Evolutionary conservation across 2,888 invertebrate genomes (phyloP), one percentile per base, ranked within the genome.

Genomic region (Abscondita cerata): DNA sequence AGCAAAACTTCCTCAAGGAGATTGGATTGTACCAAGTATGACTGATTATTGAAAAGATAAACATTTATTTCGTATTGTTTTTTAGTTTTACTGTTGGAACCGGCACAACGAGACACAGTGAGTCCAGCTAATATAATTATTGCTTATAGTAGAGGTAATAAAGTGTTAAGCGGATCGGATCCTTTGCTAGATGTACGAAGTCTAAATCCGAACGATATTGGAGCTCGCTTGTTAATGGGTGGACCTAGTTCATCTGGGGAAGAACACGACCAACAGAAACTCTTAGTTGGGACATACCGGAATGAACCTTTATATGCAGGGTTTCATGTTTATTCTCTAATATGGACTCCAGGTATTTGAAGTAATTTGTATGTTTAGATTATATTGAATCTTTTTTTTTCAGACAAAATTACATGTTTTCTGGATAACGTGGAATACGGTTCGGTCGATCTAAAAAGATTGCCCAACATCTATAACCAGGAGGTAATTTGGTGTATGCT

Each of bases 271-370:
- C 78, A 81, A 8, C 74, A 79, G 12, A 70, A 67, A 6, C 70
- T 82, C 16, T 69, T 83, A 1, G 57, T 56, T 16, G 68, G 66
- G 1, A 79, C 66, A 8, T 62, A 50, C 6, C 40, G 12, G 0
- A 72, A 73, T 1, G 66, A 55, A 1, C 66, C 75, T 0, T 86
- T 87, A 84, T 85, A 86, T 9, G 81, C 85, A 2, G 82, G 83
- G 9, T 89, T 85, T 75, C 91, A 92, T 69, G 80, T 80, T 0
- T 92, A 87, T 73, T 82, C 83, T 5, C 59, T 91, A 0, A 83
- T 84, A 53, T 93, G 92, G 92, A 83, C 82, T 6, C 84, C 85
- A 72, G 83, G 87, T 87, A 78, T n/a, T n/a, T n/a, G n/a, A n/a
- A 19, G 13, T 40, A 44, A 19, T 19, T 18, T 18, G n/a, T 44